These are phyloP conservation scores for Cassiopea xamachana DNA, from an alignment of 30 jellyfish, hydroid and myxozoan species.

Conservation along the genomic window DNA sequence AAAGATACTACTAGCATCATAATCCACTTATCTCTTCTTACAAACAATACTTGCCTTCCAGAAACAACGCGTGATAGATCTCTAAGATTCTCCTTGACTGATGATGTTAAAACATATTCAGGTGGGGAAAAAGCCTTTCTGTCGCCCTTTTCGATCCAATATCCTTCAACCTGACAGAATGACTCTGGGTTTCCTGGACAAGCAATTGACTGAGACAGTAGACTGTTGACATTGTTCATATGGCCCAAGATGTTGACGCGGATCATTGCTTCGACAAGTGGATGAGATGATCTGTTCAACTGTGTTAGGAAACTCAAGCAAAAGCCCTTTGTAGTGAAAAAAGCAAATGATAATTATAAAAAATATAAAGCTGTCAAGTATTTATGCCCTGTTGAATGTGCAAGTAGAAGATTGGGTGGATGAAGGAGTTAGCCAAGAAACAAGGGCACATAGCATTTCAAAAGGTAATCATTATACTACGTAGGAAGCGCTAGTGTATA, in stretches of 20 bases:
- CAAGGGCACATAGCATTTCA: too few species aligned
- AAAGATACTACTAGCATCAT: too few species aligned
- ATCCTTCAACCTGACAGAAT: constrained; percentile 79
- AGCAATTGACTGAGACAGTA: constrained; percentile 76
- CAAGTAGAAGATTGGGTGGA: too few species aligned
- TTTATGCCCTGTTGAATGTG: too few species aligned
- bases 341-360: neutral
- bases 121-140: constrained; percentile 29
- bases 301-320: constrained; percentile 96
- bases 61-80: constrained; percentile 95
- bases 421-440: too few species aligned
- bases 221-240: constrained; percentile 42
- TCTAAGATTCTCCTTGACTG: constrained; percentile 87
- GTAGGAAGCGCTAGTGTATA: too few species aligned
- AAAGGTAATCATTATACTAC: too few species aligned
- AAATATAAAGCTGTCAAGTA: neutral
- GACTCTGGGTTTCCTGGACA: constrained; percentile 67
- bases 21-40: too few species aligned
- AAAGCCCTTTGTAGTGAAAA: constrained; percentile 77
- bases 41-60: constrained; percentile 78
- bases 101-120: constrained; percentile 82
- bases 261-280: constrained; percentile 79
- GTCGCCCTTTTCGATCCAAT: constrained; percentile 88
- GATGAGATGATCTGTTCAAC: constrained; percentile 85
- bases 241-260: constrained; percentile 73